Evolutionary conservation across 2,797 vertebrate species (phyloP).

Genomic region (Myoxocephalus aenaeus): DNA sequence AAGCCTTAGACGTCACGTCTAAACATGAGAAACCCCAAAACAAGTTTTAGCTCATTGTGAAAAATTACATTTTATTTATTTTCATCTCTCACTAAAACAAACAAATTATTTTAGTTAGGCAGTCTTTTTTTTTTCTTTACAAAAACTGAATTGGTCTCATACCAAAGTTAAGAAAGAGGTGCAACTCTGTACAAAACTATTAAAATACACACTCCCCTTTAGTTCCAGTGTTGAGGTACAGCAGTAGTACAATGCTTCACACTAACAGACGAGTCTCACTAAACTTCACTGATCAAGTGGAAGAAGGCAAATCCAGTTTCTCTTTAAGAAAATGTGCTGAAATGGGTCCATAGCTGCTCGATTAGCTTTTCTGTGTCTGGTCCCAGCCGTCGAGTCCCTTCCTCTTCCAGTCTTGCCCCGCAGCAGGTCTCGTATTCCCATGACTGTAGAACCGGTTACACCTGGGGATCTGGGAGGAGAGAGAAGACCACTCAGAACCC

Average conservation of each 20-base stretch:
- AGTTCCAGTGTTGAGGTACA: slow-evolving; percentile 15
- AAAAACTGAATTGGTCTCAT: not conserved
- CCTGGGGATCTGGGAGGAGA: slow-evolving; percentile 44
- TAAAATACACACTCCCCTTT: not conserved
- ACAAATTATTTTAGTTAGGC: too few relatives aligned
- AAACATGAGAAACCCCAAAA: not conserved
- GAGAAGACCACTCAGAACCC: not conserved
- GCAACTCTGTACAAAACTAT: not conserved
- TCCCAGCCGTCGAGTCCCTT: not conserved
- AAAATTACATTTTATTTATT: not conserved
- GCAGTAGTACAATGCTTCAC: not conserved
- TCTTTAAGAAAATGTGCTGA: not conserved
- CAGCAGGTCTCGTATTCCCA: not conserved
- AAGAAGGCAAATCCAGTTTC: not conserved
- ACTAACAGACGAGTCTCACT: not conserved
- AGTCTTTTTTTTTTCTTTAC: not conserved
- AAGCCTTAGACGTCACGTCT: too few relatives aligned
- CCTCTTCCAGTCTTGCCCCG: not conserved
- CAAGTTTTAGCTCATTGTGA: not conserved
- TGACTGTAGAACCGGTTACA: not conserved
- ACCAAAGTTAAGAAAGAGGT: not conserved
- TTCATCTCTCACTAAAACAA: too few relatives aligned
- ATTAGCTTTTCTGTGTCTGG: not conserved
- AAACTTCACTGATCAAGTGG: not conserved
- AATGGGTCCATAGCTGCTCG: not conserved